phyloP scores from a whole-genome alignment of 1,140 invertebrate genomes.

The Diuraphis noxia region DNA sequence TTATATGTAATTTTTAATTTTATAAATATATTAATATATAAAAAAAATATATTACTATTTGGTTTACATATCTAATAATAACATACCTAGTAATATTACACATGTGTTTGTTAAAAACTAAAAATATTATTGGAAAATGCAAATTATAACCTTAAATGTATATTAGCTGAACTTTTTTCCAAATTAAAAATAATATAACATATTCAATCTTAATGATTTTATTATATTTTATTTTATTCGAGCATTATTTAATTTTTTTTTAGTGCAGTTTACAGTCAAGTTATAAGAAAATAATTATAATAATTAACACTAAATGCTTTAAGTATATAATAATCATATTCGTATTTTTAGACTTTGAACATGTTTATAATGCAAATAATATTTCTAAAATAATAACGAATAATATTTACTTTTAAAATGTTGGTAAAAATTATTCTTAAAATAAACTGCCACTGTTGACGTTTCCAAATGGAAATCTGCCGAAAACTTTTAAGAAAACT shows the following conservation, averaged over 20 bases:
- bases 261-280: background rate
- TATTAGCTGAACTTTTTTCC: background rate
- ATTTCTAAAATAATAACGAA: background rate
- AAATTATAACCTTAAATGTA: background rate
- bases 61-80: background rate
- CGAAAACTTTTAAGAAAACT: background rate
- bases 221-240: too few relatives aligned
- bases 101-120: background rate
- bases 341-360: background rate
- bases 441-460: background rate
- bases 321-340: background rate
- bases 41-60: background rate
- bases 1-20: too few relatives aligned
- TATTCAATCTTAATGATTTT: background rate
- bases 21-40: too few relatives aligned
- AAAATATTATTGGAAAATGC: background rate
- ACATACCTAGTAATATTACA: background rate
- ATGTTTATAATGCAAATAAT: conserved; percentile 7
- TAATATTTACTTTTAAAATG: conserved; percentile 14
- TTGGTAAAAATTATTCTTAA: background rate
- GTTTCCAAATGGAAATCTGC: background rate
- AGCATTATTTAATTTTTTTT: background rate
- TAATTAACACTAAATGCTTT: background rate
- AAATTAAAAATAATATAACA: background rate
- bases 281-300: background rate